These are phyloP conservation scores for Heliconius cydno DNA, from an alignment of 2,888 invertebrate genomes.

Conservation along the genomic window DNA sequence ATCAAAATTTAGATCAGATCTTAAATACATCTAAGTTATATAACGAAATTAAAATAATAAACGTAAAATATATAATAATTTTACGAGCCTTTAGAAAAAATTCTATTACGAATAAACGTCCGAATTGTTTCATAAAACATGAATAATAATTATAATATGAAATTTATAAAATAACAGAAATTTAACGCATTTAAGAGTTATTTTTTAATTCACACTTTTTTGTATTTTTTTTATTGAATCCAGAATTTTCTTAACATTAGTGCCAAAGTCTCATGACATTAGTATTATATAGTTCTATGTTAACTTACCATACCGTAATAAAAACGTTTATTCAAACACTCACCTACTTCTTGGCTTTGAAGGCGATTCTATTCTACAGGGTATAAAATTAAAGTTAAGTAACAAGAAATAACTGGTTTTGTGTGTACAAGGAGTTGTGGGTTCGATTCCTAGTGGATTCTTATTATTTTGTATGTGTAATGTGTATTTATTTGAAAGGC, in stretches of 20 bases:
- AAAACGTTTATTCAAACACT: conserved; percentile 24
- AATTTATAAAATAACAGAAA: neutral
- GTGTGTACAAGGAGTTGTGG: neutral
- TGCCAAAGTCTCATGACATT: conserved; percentile 4
- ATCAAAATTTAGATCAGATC: neutral
- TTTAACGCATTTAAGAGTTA: conserved; percentile 3
- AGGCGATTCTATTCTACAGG: conserved; percentile 27
- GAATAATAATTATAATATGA: too few relatives aligned
- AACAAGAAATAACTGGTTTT: neutral
- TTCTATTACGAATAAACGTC: too few relatives aligned
- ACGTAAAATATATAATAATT: neutral
- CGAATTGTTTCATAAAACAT: too few relatives aligned
- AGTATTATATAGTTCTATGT: conserved; percentile 6
- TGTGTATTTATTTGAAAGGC: too few relatives aligned
- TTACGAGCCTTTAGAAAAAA: neutral
- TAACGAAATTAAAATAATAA: neutral
- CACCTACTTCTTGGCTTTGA: conserved; percentile 26
- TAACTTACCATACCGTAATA: conserved; percentile 19
- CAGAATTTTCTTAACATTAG: neutral
- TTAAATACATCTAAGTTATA: neutral
- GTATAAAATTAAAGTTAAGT: conserved; percentile 26
- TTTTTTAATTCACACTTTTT: neutral
- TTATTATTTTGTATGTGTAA: neutral
- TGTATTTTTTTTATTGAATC: neutral
- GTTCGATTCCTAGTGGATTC: neutral